Evolutionary conservation across 1,140 invertebrate species (phyloP).

Genomic region (Sarcophaga peregrina): DNA sequence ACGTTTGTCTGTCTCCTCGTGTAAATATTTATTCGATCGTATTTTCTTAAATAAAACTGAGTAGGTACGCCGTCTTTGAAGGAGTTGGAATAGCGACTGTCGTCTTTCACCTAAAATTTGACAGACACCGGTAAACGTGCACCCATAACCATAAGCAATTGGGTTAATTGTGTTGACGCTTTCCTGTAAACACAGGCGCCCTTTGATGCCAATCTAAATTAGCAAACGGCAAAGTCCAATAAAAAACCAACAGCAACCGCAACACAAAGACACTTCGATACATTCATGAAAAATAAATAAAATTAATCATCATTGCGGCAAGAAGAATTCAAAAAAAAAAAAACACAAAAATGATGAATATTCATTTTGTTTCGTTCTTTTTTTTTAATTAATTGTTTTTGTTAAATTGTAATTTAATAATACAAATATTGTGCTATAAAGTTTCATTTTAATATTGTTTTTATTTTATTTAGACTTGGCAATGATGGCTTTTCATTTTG

Average conservation of each 20-base stretch:
- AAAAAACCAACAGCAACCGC: background rate
- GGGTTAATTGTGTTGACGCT: constrained; percentile 29
- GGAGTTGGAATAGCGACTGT: constrained; percentile 31
- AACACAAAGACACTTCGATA: background rate
- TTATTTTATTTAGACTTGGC: no score
- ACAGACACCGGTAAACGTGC: background rate
- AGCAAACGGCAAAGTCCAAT: background rate
- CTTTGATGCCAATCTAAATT: constrained; percentile 23
- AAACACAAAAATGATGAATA: constrained; percentile 19
- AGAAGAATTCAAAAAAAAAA: background rate
- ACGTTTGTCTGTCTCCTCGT: background rate
- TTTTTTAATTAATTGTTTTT: no score
- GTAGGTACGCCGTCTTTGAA: background rate
- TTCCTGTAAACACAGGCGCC: constrained; percentile 1
- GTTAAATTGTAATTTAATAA: no score
- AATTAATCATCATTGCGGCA: constrained; percentile 16
- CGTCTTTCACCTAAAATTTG: constrained; percentile 36
- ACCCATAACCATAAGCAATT: background rate
- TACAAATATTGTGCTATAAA: no score
- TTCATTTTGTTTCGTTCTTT: background rate
- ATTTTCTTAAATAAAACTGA: no score
- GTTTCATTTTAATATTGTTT: no score
- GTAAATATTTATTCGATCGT: background rate
- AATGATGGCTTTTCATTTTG: no score
- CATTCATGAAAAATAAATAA: constrained; percentile 16